Evolutionary conservation across 30 jellyfish, hydroid and myxozoan genomes (phyloP), one percentile per base, ranked within the genome.

Genomic region (Chrysaora quinquecirrha): DNA sequence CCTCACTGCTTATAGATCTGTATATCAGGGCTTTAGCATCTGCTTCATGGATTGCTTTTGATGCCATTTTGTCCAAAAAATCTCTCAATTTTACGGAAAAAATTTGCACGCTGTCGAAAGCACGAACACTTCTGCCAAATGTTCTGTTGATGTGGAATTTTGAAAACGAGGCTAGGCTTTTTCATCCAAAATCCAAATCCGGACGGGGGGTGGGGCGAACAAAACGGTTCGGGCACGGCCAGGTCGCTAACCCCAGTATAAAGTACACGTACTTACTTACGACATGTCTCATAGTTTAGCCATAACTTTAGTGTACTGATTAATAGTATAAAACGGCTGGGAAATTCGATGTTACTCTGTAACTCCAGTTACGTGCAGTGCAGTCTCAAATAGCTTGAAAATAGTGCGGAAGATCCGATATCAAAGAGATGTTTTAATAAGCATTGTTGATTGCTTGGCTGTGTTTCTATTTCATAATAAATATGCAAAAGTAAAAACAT

Each of bases 31-130:
- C 27, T 64, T 92, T 92, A 16, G 97, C 98, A 73, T 87, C 97
- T 25, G 90, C 96, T 64, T 92, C 98, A 72, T 67, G 69, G 65
- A 92, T 92, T 49, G 96, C 97, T 74, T 92, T 92, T 2, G 98
- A 81, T 24, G 97, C 93, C 98, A 92, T 92, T 30, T 70, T n/a
- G n/a, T n/a, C n/a, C n/a, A n/a, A n/a, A n/a, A n/a, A n/a, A n/a
- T n/a, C n/a, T n/a, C n/a, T n/a, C n/a, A 74, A 25, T 28, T 12
- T 24, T 12, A 34, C 70, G 6, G 1, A 2, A 6, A 16, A 9
- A 16, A 43, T 16, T 43, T 43, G 58, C 9, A 43, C 58, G 58
- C 9, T 6, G 58, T 43, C 16, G 9, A 16, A 9, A 43, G 58
- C 58, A 6, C 58, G 58, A 6, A 16, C 58, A 43, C 9, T 43